Percentiles rank a stretch among this genome's conserved stretches.
phyloP scores from a whole-genome alignment of 2,797 vertebrate species.

The Sylvia borin region DNA sequence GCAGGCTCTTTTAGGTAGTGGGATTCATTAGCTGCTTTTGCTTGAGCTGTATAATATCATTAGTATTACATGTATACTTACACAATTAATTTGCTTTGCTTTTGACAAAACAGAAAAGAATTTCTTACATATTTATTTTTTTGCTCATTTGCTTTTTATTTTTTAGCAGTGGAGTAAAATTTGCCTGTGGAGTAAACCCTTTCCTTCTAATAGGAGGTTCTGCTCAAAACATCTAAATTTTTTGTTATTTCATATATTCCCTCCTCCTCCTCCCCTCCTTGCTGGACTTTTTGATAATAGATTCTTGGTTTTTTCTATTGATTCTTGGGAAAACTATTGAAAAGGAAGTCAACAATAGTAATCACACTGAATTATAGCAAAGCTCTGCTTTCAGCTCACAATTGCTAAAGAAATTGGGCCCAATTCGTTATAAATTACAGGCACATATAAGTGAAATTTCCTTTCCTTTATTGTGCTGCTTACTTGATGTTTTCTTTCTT shows the following conservation, averaged over 20 bases:
- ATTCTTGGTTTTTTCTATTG: background rate
- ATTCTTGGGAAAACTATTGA: background rate
- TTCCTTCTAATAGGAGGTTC: background rate
- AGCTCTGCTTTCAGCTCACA: background rate
- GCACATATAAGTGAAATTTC: background rate
- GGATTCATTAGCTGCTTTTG: constrained; percentile 19
- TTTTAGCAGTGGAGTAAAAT: background rate
- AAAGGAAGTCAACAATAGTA: background rate
- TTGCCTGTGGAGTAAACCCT: background rate
- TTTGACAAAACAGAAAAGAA: background rate
- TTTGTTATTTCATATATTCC: background rate
- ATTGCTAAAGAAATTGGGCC: constrained; percentile 9
- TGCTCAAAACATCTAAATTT: background rate
- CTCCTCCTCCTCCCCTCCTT: background rate
- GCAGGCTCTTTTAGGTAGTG: background rate
- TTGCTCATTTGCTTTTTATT: background rate
- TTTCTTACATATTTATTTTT: background rate
- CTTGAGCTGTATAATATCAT: background rate
- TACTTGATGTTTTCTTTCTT: background rate
- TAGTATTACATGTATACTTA: background rate
- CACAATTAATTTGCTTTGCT: background rate
- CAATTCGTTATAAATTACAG: background rate
- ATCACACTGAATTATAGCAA: constrained; percentile 44
- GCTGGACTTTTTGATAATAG: constrained; percentile 7
- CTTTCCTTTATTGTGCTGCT: background rate